Conservation (phyloP, 2,113 vertebrate species). For the Microcebus murinus region DNA sequence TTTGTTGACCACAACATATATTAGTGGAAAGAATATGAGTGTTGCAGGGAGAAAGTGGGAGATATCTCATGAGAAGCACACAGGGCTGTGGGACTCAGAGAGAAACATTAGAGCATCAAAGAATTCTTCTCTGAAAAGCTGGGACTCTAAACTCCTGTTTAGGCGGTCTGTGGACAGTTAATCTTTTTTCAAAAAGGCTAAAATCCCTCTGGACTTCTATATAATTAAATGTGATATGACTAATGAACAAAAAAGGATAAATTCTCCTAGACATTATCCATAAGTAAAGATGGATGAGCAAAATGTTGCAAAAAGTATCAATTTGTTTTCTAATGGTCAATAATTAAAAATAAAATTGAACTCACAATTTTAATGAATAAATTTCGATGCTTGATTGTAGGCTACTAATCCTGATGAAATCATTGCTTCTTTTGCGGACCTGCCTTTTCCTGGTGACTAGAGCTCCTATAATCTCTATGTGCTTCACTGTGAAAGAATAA, state of each 20-base stretch:
- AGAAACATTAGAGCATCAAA: not conserved
- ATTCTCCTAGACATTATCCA: not conserved
- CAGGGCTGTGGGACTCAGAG: not conserved
- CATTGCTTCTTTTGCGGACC: not conserved
- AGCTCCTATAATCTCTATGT: not conserved
- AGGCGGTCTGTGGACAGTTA: not conserved
- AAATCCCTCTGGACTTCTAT: not conserved
- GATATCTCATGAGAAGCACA: rapidly evolving
- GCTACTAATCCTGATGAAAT: not conserved
- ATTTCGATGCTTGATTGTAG: not conserved
- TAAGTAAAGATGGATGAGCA: not conserved
- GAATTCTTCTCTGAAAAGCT: not conserved
- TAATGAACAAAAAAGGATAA: not conserved
- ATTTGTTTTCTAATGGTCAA: not conserved
- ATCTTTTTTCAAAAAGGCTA: not conserved
- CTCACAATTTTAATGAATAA: not conserved
- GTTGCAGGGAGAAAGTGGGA: rapidly evolving
- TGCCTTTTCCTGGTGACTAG: not conserved
- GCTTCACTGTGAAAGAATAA: not conserved
- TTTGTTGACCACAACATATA: not conserved
- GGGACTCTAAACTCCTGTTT: not conserved
- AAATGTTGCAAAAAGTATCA: not conserved
- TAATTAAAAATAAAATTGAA: slow-evolving; percentile 33
- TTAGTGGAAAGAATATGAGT: not conserved
- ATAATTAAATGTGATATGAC: slow-evolving; percentile 20